A percentile compares a stretch with the other conserved stretches of the same genome.
phyloP scores from a whole-genome alignment of 1,140 invertebrate species.

The Mercenaria mercenaria region DNA sequence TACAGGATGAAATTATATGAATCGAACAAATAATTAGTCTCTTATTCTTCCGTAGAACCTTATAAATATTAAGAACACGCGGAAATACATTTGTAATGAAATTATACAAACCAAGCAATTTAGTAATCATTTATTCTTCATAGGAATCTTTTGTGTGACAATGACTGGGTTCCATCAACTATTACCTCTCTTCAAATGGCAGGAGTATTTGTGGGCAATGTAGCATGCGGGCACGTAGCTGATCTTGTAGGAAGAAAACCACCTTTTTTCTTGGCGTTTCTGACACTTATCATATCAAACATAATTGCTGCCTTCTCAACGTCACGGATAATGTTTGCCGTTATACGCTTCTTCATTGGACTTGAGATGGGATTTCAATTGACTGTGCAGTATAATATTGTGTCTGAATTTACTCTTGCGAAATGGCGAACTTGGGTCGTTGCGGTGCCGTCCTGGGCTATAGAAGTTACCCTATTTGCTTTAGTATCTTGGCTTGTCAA shows the following conservation, averaged over 20 bases:
- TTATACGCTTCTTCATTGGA: slow-evolving; percentile 77
- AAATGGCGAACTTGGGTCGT: slow-evolving; percentile 54
- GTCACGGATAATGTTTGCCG: slow-evolving; percentile 78
- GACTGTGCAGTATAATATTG: slow-evolving; percentile 44
- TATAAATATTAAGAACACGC: no score
- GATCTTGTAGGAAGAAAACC: slow-evolving; percentile 76
- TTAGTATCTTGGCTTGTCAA: slow-evolving; percentile 52
- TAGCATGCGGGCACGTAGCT: slow-evolving; percentile 71
- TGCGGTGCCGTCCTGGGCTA: slow-evolving; percentile 54
- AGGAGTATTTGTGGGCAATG: slow-evolving; percentile 77
- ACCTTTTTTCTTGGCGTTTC: slow-evolving; percentile 68
- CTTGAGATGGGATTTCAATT: slow-evolving; percentile 51
- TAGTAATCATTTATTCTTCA: no score
- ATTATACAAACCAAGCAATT: no score
- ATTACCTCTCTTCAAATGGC: slow-evolving; percentile 80
- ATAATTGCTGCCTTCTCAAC: slow-evolving; percentile 68
- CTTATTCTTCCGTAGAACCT: no score
- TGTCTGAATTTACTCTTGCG: slow-evolving; percentile 52
- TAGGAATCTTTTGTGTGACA: slow-evolving; percentile 78
- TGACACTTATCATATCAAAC: slow-evolving; percentile 61
- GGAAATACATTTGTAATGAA: no score
- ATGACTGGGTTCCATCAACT: slow-evolving; percentile 65
- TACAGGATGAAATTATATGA: no score
- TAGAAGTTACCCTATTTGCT: slow-evolving; percentile 42
- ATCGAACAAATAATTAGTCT: no score